Conservation (phyloP, 2,888 invertebrate genomes). For the Melipona beecheii region DNA sequence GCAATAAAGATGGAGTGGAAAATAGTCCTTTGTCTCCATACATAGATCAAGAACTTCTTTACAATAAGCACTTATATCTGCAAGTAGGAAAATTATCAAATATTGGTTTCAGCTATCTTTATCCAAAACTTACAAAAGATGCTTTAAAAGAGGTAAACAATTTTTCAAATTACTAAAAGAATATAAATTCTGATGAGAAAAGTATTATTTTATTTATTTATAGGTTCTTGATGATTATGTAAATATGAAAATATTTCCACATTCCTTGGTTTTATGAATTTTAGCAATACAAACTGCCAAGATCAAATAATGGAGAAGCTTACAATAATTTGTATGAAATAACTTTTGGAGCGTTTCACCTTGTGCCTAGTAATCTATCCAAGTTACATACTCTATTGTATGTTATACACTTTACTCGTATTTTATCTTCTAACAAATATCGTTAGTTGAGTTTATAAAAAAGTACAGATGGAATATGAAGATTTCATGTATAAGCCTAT, state of each 20-base stretch:
- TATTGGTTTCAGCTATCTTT: slow-evolving; percentile 86
- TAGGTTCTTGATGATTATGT: slow-evolving; percentile 93
- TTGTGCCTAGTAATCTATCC: slow-evolving; percentile 78
- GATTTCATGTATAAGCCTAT: slow-evolving; percentile 73
- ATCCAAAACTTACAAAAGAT: slow-evolving; percentile 88
- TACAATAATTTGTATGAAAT: slow-evolving; percentile 58
- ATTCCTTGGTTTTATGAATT: slow-evolving; percentile 87
- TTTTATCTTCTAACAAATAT: slow-evolving; percentile 60
- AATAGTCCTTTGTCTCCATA: slow-evolving; percentile 96
- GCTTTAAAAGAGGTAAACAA: slow-evolving; percentile 86
- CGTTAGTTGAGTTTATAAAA: slow-evolving; percentile 55
- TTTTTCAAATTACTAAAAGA: slow-evolving; percentile 7
- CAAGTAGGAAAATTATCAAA: slow-evolving; percentile 88
- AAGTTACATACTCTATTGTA: slow-evolving; percentile 65
- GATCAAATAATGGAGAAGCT: slow-evolving; percentile 56
- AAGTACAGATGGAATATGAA: slow-evolving; percentile 60
- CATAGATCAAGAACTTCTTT: slow-evolving; percentile 92
- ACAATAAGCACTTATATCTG: slow-evolving; percentile 92
- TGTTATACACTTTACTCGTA: slow-evolving; percentile 62
- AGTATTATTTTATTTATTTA: slow-evolving; percentile 64
- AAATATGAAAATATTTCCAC: slow-evolving; percentile 93
- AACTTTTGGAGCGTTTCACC: slow-evolving; percentile 75
- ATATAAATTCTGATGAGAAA: background rate
- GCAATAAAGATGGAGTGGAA: slow-evolving; percentile 89
- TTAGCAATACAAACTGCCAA: slow-evolving; percentile 53